These are phyloP conservation scores for Archips crataeganus DNA, from an alignment of 2,888 invertebrate species.

Conservation along the genomic window DNA sequence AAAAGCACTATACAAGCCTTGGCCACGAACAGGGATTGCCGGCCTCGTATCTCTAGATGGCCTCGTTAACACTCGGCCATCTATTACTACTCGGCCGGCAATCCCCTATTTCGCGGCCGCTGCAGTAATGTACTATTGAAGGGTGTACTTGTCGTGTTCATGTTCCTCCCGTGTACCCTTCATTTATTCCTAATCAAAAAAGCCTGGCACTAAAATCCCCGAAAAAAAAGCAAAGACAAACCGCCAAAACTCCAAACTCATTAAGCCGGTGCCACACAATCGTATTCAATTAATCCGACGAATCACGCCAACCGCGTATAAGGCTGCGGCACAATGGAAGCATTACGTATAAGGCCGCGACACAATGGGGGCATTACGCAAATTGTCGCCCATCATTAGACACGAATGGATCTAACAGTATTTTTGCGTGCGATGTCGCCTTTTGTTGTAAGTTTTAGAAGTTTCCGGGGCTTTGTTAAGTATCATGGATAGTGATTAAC, in stretches of 20 bases:
- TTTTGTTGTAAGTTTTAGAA: conserved; percentile 57
- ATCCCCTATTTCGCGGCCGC: too few species aligned
- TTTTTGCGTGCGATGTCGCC: conserved; percentile 74
- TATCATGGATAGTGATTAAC: conserved; percentile 50
- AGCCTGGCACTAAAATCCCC: background rate
- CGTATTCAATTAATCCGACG: conserved; percentile 67
- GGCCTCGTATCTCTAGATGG: too few species aligned
- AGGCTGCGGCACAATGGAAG: conserved; percentile 76
- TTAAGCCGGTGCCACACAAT: conserved; percentile 65
- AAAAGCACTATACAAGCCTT: too few species aligned
- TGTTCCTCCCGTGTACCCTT: too few species aligned
- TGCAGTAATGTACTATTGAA: too few species aligned
- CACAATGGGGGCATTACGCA: conserved; percentile 83
- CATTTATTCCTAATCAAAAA: background rate
- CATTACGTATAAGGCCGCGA: conserved; percentile 77
- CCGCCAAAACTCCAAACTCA: conserved; percentile 56
- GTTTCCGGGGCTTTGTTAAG: conserved; percentile 19
- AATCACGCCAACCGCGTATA: conserved; percentile 78
- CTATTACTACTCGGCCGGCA: too few species aligned
- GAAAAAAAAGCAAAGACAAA: conserved; percentile 24
- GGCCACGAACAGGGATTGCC: too few species aligned
- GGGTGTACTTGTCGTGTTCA: too few species aligned
- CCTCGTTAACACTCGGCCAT: too few species aligned
- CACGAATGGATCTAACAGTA: conserved; percentile 65
- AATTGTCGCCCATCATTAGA: conserved; percentile 76